phyloP scores from a whole-genome alignment of 1,140 invertebrate genomes.

The Drosophila oshimai region DNA sequence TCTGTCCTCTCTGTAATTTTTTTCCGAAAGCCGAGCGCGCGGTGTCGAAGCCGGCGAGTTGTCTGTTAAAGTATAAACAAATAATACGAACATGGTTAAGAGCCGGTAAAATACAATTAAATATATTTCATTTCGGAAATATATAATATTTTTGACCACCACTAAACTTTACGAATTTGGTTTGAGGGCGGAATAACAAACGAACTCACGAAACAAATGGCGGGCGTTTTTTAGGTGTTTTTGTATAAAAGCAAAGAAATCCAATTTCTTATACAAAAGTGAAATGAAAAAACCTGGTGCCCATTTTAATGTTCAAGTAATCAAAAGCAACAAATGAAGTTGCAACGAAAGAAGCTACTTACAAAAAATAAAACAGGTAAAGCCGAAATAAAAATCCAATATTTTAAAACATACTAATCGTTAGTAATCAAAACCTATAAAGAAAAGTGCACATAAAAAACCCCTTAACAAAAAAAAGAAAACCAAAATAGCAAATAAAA shows the following conservation, averaged over 20 bases:
- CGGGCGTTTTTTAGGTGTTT: conserved; percentile 34
- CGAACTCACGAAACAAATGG: conserved; percentile 45
- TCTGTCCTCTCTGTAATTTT: not conserved
- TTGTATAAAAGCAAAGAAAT: conserved; percentile 20
- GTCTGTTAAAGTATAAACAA: conserved; percentile 5
- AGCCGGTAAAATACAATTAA: conserved; percentile 2
- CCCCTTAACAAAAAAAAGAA: too few relatives aligned
- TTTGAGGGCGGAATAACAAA: conserved; percentile 17
- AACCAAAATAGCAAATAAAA: too few relatives aligned
- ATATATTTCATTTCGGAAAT: not conserved
- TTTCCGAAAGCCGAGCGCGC: not conserved
- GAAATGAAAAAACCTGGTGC: conserved; percentile 9
- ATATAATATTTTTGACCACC: conserved; percentile 42
- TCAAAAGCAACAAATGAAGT: not conserved
- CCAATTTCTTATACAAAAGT: not conserved
- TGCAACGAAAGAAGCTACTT: not conserved
- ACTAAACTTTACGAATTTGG: conserved; percentile 29
- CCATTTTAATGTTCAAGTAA: not conserved
- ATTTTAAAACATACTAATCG: too few relatives aligned
- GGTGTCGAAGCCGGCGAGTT: not conserved
- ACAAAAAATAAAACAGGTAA: not conserved
- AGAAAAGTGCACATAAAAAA: too few relatives aligned
- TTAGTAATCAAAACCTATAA: too few relatives aligned
- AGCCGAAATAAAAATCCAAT: too few relatives aligned
- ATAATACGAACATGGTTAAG: not conserved